Base-by-base conservation (phyloP, 2,888 invertebrate genomes). In the Euphydryas editha region DNA sequence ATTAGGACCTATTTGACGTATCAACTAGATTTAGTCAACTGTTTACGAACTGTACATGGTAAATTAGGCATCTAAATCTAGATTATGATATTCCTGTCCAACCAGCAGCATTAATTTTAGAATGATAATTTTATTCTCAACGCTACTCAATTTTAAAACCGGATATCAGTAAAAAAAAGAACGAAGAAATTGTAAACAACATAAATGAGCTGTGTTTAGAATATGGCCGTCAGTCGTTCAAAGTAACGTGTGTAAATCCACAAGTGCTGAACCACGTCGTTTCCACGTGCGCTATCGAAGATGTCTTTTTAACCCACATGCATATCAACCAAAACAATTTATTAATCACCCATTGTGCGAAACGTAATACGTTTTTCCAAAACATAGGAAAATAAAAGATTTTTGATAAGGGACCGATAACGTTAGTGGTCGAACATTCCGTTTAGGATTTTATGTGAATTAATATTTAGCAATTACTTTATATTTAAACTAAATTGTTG, bases 301-400 rank as follows among this genome's bases (percentile, higher is more conserved):
- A 80, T 81, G 84, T 84, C 87, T 86, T 86, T 88, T 90, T 88
- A 87, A 87, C 86, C 87, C 75, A 87, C 81, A 83, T 88, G 81
- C 79, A 69, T 66, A 51, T 51, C 51, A 69, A 87, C 78, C 84
- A 86, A 88, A 89, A 88, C 88, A 90, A 66, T 55, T 65, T 62
- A 55, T 84, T 89, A 86, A 90, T 82, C 82, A 81, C 71, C 90
- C 79, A 88, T 90, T 90, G 90, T 90, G 66, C 65, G 58, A 61
- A 58, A 72, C 76, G 81, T 80, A 81, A 83, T 76, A 76, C 46
- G 46, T 72, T 73, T 81, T 76, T 74, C 73, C 70, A 75, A 79
- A 78, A 75, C 71, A 72, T 59, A 46, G 30, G 72, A 73, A 76
- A 77, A 75, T 76, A 78, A 76, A 77, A 76, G 70, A 71, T 73